Percentiles rank a stretch among this genome's conserved stretches.
Conservation (phyloP, 2,797 vertebrate genomes). For the Pantherophis vulpinus region DNA sequence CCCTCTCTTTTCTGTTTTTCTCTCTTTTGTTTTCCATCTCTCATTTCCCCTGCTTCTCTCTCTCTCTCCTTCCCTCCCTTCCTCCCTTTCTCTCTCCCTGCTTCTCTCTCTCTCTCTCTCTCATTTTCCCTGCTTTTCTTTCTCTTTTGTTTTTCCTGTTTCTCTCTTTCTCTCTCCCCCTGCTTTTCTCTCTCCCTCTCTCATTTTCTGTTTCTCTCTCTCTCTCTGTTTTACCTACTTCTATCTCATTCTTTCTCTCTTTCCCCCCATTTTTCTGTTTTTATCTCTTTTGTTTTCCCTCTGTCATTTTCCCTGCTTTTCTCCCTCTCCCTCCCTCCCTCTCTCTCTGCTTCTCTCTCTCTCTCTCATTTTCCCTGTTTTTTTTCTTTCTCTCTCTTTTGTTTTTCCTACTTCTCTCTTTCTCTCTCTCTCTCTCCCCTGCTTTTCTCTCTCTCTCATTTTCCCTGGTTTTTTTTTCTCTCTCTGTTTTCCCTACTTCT, state of each 20-base stretch:
- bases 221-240: not conserved
- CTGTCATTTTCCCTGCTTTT: not conserved
- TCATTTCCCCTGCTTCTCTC: not conserved
- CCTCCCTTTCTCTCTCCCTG: slow-evolving; percentile 58
- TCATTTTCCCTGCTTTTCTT: not conserved
- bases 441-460: no score
- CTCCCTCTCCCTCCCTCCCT: not conserved
- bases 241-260: not conserved
- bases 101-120: slow-evolving; percentile 64
- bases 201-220: not conserved
- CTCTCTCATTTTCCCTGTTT: no score
- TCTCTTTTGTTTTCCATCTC: not conserved
- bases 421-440: not conserved
- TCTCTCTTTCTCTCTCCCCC: not conserved
- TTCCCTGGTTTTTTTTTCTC: no score
- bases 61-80: no score
- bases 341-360: no score
- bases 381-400: not conserved
- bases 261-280: not conserved
- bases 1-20: not conserved
- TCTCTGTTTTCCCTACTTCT: not conserved
- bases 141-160: not conserved
- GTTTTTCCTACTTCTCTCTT: not conserved
- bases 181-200: not conserved
- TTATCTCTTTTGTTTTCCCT: not conserved